Base-by-base conservation (phyloP, 2,113 vertebrate species). In the Hippopotamus amphibius region DNA sequence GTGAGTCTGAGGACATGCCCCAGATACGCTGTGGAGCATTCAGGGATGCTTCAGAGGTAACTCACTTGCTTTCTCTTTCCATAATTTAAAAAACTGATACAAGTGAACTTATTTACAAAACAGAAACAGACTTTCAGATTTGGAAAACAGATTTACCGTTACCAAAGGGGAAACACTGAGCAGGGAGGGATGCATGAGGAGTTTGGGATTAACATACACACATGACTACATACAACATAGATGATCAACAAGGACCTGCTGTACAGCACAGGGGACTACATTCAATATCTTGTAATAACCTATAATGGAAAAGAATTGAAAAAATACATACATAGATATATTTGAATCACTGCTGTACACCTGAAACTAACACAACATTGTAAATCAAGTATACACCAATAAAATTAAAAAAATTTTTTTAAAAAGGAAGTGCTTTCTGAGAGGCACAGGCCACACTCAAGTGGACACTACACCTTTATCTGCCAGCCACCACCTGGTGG, bases 11-110 rank as follows among this genome's bases (percentile, higher is more conserved):
- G 77, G 17, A 93, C 95, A 94, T 79, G 94, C 96, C 95, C 97
- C 77, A 97, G 98, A 97, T 46, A 88, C 76, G 96, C 1, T 84
- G 93, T 57, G 94, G 79, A 21, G 96, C 96, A 74, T 65, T 97
- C 97, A 80, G 93, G 95, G 97, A 97, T 93, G 96, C 94, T 98
- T 93, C 50, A n/a, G 19, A 74, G 68, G 41, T 5, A 50, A 53
- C 21, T 15, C 8, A 50, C 7, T 46, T 48, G 41, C 66, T 72
- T 82, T 53, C 55, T 79, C 53, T 33, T 80, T 53, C 59, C 28
- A 10, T 33, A 41, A 22, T 24, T 0, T 0, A 21, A 33, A 50
- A n/a, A 50, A 7, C 3, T 50, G 46, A 77, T 33, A 50, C 3
- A 50, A 50, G 33, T 12, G 16, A 33, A 6, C 28, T 50, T 33